Evolutionary conservation across 2,113 vertebrate genomes (phyloP).

Genomic region (Corythaeola cristata): DNA sequence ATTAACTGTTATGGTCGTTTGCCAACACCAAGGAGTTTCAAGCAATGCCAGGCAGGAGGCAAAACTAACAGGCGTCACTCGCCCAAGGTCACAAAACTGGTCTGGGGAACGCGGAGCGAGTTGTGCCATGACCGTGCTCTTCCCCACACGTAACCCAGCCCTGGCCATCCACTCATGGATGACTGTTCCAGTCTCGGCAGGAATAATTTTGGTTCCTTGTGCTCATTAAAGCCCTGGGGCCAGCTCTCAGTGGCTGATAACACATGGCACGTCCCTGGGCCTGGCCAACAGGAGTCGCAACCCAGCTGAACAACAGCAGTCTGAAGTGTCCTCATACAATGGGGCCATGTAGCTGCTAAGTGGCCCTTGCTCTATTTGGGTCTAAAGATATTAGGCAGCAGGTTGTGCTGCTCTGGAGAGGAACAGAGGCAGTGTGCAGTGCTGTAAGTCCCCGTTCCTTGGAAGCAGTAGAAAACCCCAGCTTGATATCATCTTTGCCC

Average conservation of each 20-base stretch:
- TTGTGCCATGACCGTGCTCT: not conserved
- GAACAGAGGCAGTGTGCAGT: not conserved
- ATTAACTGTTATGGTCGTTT: not conserved
- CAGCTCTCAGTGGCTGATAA: not conserved
- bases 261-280: fast-evolving
- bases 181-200: not conserved
- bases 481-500: not conserved
- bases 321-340: fast-evolving
- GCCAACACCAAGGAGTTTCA: not conserved
- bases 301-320: not conserved
- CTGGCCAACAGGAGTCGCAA: not conserved
- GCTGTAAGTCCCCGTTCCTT: not conserved
- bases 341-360: not conserved
- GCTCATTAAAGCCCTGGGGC: not conserved
- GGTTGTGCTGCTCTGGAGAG: not conserved
- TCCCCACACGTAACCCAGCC: not conserved
- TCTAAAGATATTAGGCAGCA: not conserved
- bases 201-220: not conserved
- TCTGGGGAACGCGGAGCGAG: fast-evolving
- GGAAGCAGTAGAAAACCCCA: not conserved
- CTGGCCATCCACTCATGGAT: not conserved
- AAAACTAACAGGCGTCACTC: not conserved
- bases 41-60: not conserved
- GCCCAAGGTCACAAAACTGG: not conserved
- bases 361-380: not conserved